Evolutionary conservation across 1,140 invertebrate species (phyloP).

Genomic region (Oscheius sp.): DNA sequence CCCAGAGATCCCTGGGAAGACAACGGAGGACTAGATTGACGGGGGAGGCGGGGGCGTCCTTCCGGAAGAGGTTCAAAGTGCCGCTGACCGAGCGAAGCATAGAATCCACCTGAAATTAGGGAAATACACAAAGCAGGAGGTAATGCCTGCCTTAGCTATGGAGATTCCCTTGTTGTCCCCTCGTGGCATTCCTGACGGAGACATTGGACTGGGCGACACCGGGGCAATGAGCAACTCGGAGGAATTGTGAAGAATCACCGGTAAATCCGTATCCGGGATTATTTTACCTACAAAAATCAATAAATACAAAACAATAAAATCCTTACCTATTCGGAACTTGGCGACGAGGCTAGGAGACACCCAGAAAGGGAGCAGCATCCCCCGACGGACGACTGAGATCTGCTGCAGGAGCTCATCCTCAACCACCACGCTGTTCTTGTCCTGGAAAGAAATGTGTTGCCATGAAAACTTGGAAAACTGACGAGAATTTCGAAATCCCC

Average conservation of each 20-base stretch:
- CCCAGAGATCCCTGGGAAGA: neutral
- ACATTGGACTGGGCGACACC: neutral
- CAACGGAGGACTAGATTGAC: neutral
- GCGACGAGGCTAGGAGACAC: conserved; percentile 6
- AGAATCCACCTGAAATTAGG: neutral
- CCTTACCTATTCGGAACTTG: conserved; percentile 14
- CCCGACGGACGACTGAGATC: conserved; percentile 39
- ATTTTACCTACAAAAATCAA: conserved; percentile 3
- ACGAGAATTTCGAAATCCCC: conserved; percentile 51
- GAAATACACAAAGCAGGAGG: neutral
- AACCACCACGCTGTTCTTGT: conserved; percentile 24
- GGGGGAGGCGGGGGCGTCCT: neutral
- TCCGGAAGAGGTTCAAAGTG: neutral
- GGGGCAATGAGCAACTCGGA: conserved; percentile 8
- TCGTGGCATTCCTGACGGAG: neutral
- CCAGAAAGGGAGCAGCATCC: conserved; percentile 27
- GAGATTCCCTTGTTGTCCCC: neutral
- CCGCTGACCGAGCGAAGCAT: neutral
- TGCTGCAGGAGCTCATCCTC: conserved; percentile 49
- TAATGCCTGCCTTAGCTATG: neutral
- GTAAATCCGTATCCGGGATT: neutral
- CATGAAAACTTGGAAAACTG: neutral
- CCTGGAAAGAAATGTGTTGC: neutral
- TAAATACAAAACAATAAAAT: conserved; percentile 1
- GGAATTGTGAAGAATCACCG: conserved; percentile 6